phyloP scores from a whole-genome alignment of 2,797 vertebrate genomes.

The Falco concolor region DNA sequence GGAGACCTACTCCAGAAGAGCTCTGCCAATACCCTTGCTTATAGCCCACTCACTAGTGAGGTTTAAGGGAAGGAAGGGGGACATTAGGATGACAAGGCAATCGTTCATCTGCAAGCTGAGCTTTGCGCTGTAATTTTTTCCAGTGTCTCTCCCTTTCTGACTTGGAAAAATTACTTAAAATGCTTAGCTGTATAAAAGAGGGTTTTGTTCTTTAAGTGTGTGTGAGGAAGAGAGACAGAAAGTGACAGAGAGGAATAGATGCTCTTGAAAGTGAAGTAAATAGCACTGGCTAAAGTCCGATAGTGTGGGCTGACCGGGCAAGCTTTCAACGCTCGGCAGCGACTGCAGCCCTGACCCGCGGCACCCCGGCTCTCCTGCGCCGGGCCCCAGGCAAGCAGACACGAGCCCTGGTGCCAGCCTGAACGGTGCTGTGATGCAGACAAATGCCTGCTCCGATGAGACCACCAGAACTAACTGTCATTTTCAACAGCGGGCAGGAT shows the following conservation, averaged over 20 bases:
- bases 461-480: slow-evolving; percentile 34
- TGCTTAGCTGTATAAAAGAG: slow-evolving; percentile 48
- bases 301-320: slow-evolving; percentile 57
- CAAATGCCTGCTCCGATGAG: slow-evolving; percentile 41
- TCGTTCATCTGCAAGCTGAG: slow-evolving; percentile 33
- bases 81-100: slow-evolving; percentile 42
- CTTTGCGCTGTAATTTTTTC: slow-evolving; percentile 46
- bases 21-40: not conserved
- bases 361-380: slow-evolving; percentile 52
- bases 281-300: slow-evolving; percentile 61
- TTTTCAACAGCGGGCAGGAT: slow-evolving; percentile 15
- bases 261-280: slow-evolving; percentile 68
- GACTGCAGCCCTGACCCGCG: slow-evolving; percentile 63
- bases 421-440: slow-evolving; percentile 46
- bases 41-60: not conserved
- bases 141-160: slow-evolving; percentile 29
- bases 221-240: slow-evolving; percentile 12
- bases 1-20: not conserved
- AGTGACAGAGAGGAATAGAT: slow-evolving; percentile 49
- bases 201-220: slow-evolving; percentile 55
- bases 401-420: slow-evolving; percentile 33
- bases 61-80: slow-evolving; percentile 2
- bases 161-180: slow-evolving; percentile 58
- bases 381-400: slow-evolving; percentile 60
- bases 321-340: slow-evolving; percentile 51